phyloP scores from a whole-genome alignment of 2,888 invertebrate genomes.

The Diloba caeruleocephala region DNA sequence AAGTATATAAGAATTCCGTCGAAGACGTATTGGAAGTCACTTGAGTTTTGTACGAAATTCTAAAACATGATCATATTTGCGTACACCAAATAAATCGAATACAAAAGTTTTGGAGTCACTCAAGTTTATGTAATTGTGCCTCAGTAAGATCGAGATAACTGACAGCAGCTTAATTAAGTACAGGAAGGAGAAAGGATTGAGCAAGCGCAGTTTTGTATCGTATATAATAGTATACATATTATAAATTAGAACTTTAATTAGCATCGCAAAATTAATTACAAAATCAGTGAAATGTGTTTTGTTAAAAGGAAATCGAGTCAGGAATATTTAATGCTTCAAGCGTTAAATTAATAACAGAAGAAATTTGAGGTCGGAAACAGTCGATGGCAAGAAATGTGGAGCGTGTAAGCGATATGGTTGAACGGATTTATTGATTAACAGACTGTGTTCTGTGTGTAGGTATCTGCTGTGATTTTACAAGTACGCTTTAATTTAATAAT shows the following conservation, averaged over 20 bases:
- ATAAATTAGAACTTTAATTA: conserved; percentile 16
- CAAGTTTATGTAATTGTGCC: too few species aligned
- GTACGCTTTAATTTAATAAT: background rate
- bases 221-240: background rate
- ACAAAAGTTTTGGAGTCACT: too few species aligned
- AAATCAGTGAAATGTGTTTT: conserved; percentile 33
- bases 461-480: background rate
- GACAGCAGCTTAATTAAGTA: too few species aligned
- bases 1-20: too few species aligned
- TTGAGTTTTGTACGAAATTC: too few species aligned
- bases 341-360: conserved; percentile 27
- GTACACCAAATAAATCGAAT: too few species aligned
- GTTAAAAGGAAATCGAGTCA: conserved; percentile 15
- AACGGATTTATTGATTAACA: conserved; percentile 7
- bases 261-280: conserved; percentile 21
- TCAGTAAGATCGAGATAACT: too few species aligned
- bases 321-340: conserved; percentile 18
- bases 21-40: too few species aligned
- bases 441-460: background rate
- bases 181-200: too few species aligned
- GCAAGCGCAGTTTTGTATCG: too few species aligned
- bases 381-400: conserved; percentile 6
- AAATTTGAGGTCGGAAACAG: conserved; percentile 10
- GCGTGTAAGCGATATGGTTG: conserved; percentile 5
- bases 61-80: too few species aligned